These are phyloP conservation scores for Helogale parvula DNA, from an alignment of 2,113 vertebrate genomes.

Conservation along the genomic window DNA sequence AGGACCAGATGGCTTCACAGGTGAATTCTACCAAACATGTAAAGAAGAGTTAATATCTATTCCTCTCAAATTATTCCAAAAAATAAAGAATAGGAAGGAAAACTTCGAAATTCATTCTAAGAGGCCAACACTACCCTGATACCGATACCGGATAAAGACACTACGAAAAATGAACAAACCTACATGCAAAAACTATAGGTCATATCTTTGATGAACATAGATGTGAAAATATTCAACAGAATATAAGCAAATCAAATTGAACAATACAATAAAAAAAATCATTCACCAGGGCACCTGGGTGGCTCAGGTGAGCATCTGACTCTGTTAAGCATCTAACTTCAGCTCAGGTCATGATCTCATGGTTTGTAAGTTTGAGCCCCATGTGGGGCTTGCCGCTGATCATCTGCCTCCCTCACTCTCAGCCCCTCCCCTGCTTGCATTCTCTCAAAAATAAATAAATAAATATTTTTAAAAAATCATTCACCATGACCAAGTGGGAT, in stretches of 20 bases:
- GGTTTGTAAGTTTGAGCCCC: no score
- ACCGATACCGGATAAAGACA: not conserved
- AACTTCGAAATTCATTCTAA: not conserved
- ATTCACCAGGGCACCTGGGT: no score
- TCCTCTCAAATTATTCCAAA: not conserved
- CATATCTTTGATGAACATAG: not conserved
- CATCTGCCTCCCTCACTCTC: no score
- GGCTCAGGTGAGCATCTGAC: no score
- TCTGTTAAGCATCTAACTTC: no score
- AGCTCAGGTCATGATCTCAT: no score
- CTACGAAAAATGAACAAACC: not conserved
- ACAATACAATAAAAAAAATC: not conserved
- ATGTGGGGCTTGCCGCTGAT: no score
- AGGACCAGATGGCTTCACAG: not conserved
- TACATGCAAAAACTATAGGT: not conserved
- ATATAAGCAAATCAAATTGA: not conserved
- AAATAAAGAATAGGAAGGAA: not conserved
- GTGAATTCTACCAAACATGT: not conserved
- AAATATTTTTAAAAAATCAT: not conserved
- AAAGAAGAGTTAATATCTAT: not conserved
- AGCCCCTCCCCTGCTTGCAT: no score
- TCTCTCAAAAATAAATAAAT: no score
- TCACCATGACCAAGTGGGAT: not conserved
- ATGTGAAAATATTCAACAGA: not conserved
- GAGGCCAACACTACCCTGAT: not conserved